These are phyloP conservation scores for Trachymyrmex cornetzi DNA, from an alignment of 1,140 invertebrate genomes.

Conservation along the genomic window DNA sequence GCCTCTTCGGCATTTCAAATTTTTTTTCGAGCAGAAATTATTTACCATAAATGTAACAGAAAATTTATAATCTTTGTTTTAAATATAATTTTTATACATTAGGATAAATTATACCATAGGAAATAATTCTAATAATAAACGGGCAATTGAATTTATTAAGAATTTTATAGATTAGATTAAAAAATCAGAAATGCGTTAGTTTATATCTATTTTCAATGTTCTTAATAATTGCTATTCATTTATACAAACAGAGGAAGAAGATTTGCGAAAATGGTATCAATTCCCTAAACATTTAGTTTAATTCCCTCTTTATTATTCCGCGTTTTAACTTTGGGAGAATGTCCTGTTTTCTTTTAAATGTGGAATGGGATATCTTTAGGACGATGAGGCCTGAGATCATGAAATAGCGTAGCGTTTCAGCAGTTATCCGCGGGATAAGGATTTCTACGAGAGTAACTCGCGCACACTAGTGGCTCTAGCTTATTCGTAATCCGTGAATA, in stretches of 20 bases:
- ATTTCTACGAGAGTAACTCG: constrained; percentile 53
- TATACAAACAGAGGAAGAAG: not conserved
- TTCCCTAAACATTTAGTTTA: not conserved
- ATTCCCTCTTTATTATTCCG: not conserved
- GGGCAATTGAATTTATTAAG: not conserved
- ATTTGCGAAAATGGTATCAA: constrained; percentile 7
- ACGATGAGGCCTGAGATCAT: constrained; percentile 31
- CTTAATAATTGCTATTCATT: not conserved
- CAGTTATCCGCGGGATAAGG: constrained; percentile 51
- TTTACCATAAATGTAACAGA: not conserved
- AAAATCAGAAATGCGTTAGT: not conserved
- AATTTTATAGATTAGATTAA: not conserved
- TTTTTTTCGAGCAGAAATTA: not conserved
- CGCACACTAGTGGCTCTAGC: constrained; percentile 24
- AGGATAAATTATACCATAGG: not conserved
- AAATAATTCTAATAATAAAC: constrained; percentile 6
- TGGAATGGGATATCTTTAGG: not conserved
- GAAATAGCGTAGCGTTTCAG: constrained; percentile 46
- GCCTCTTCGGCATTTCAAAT: not conserved
- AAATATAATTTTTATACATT: not conserved
- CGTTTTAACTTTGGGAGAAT: not conserved
- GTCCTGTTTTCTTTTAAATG: not conserved
- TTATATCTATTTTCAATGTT: not conserved
- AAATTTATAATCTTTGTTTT: not conserved
- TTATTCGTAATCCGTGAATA: constrained; percentile 73